A percentile compares a stretch with the other conserved stretches of the same genome.
Evolutionary conservation across 2,113 vertebrate genomes (phyloP).

Genomic region (Platichthys stellatus): DNA sequence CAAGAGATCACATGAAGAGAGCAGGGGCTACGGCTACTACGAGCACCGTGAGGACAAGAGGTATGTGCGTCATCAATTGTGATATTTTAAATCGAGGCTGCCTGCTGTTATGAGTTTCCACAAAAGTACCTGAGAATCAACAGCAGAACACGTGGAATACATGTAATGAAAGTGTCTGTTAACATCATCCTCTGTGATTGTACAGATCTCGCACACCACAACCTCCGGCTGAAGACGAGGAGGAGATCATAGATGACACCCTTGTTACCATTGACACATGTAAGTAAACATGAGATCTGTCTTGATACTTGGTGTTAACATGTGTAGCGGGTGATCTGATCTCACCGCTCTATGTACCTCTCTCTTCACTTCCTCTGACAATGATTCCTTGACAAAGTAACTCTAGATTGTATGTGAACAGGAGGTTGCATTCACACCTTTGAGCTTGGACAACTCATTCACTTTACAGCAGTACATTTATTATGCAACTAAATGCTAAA

Average conservation of each 20-base stretch:
- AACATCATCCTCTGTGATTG: not conserved
- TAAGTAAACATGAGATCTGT: slow-evolving; percentile 73
- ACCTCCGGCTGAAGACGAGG: slow-evolving; percentile 90
- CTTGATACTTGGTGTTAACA: not conserved
- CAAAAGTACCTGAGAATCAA: too few relatives aligned
- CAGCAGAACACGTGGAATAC: not conserved
- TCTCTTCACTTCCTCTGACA: too few relatives aligned
- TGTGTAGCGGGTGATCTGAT: not conserved
- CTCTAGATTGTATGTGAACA: too few relatives aligned
- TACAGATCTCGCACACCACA: slow-evolving; percentile 88
- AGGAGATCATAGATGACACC: slow-evolving; percentile 89
- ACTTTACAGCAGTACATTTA: not conserved
- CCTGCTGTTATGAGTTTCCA: not conserved
- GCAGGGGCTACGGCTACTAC: slow-evolving; percentile 84
- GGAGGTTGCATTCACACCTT: too few relatives aligned
- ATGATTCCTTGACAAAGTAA: too few relatives aligned
- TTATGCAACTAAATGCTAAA: not conserved
- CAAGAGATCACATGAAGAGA: slow-evolving; percentile 87
- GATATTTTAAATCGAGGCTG: not conserved
- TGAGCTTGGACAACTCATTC: too few relatives aligned
- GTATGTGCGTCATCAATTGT: slow-evolving; percentile 55
- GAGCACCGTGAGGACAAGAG: slow-evolving; percentile 90
- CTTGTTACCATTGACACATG: slow-evolving; percentile 91
- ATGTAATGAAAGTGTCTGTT: not conserved
- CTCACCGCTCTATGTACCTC: not conserved